These are phyloP conservation scores for Deilephila elpenor DNA, from an alignment of 2,888 invertebrate genomes.

Conservation along the genomic window DNA sequence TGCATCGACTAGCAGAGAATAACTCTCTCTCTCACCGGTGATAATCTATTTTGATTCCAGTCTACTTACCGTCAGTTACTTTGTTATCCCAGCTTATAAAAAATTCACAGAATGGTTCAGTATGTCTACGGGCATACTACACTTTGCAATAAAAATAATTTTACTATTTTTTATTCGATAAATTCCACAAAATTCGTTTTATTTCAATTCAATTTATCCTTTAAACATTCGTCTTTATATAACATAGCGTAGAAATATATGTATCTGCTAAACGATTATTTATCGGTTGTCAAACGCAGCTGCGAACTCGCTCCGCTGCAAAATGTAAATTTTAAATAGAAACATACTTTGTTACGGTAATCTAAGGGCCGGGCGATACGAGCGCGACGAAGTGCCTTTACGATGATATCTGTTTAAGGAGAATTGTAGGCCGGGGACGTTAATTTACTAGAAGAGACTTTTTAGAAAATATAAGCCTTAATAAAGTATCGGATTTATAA, in stretches of 20 bases:
- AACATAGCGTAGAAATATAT: conserved; percentile 24
- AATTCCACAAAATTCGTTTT: too few relatives aligned
- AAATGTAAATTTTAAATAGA: conserved; percentile 71
- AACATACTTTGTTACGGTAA: conserved; percentile 72
- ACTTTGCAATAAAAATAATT: too few relatives aligned
- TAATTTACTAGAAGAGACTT: conserved; percentile 4
- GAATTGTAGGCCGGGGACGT: conserved; percentile 10
- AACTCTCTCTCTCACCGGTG: too few relatives aligned
- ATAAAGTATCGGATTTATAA: too few relatives aligned
- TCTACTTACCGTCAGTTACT: too few relatives aligned
- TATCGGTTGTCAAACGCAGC: conserved; percentile 68
- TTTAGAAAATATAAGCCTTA: too few relatives aligned
- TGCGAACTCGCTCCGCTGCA: conserved; percentile 39
- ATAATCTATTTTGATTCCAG: too few relatives aligned
- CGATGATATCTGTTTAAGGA: conserved; percentile 36
- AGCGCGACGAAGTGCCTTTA: conserved; percentile 37
- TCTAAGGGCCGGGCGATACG: conserved; percentile 38
- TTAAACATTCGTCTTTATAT: neutral
- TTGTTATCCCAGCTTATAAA: too few relatives aligned
- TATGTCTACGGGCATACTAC: too few relatives aligned
- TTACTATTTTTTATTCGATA: too few relatives aligned
- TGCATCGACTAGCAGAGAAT: too few relatives aligned
- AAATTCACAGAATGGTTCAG: too few relatives aligned
- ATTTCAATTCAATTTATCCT: neutral
- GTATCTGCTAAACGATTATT: conserved; percentile 46